Evolutionary conservation across 2,797 vertebrate genomes (phyloP).

Genomic region (Macrochelys suwanniensis): DNA sequence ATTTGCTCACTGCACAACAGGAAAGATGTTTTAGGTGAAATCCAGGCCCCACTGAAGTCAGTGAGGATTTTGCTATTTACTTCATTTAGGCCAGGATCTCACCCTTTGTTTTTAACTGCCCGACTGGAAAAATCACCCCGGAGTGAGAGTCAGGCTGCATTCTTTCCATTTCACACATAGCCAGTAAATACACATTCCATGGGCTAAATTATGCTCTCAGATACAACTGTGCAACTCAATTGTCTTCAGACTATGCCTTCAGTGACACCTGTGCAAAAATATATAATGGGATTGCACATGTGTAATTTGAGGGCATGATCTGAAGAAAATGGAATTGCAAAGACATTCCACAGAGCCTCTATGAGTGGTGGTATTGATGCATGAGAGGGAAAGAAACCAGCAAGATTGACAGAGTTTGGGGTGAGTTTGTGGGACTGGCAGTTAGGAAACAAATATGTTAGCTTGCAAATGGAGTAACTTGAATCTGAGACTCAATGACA

Average conservation of each 20-base stretch:
- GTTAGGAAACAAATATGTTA: not conserved
- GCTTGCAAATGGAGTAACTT: not conserved
- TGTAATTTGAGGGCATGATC: not conserved
- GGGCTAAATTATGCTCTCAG: fast-evolving
- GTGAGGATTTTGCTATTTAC: fast-evolving
- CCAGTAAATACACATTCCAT: not conserved
- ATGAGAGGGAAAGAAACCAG: not conserved
- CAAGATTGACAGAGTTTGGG: not conserved
- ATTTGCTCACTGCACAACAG: not conserved
- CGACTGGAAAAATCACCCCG: not conserved
- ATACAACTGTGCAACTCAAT: not conserved
- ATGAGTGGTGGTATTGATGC: fast-evolving
- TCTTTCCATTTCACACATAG: fast-evolving
- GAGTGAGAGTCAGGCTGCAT: not conserved
- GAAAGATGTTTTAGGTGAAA: not conserved
- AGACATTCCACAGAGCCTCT: not conserved
- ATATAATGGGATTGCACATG: not conserved
- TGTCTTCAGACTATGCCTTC: fast-evolving
- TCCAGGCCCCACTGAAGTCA: not conserved
- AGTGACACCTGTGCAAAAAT: not conserved
- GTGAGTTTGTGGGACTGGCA: not conserved
- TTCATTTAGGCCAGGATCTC: not conserved
- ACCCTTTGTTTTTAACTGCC: not conserved
- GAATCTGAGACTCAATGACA: not conserved
- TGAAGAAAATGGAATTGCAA: not conserved